Conservation (phyloP, 2,113 vertebrate species). For the Lepus europaeus region DNA sequence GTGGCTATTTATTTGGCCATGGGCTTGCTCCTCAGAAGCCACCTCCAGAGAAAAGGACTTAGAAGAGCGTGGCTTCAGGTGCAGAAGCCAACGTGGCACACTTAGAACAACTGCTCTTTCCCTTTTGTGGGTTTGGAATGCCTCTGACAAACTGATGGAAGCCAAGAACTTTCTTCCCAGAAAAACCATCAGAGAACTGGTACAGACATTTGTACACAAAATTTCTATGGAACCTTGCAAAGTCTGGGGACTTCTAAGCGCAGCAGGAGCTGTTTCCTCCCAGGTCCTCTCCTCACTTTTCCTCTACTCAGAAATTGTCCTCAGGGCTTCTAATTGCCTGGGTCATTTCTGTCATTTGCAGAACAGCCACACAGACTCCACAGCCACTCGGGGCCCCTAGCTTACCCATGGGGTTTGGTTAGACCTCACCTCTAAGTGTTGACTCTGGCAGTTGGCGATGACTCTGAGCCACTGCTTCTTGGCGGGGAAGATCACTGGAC, state of each 20-base stretch:
- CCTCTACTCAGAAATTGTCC: background rate
- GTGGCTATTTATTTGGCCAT: background rate
- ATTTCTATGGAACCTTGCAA: background rate
- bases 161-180: background rate
- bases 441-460: background rate
- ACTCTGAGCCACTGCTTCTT: background rate
- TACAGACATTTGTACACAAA: too few species aligned
- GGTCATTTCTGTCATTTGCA: background rate
- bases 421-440: background rate
- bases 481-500: background rate
- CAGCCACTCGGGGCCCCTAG: background rate
- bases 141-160: constrained; percentile 8
- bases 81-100: background rate
- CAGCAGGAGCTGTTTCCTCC: background rate
- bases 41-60: background rate
- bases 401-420: background rate
- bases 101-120: background rate
- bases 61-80: background rate
- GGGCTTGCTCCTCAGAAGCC: background rate
- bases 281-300: background rate
- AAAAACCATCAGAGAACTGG: background rate
- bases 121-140: background rate
- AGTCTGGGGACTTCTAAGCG: background rate
- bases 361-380: background rate
- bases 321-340: background rate